Conservation (phyloP, 2,797 vertebrate genomes). For the Acrossocheilus fasciatus region DNA sequence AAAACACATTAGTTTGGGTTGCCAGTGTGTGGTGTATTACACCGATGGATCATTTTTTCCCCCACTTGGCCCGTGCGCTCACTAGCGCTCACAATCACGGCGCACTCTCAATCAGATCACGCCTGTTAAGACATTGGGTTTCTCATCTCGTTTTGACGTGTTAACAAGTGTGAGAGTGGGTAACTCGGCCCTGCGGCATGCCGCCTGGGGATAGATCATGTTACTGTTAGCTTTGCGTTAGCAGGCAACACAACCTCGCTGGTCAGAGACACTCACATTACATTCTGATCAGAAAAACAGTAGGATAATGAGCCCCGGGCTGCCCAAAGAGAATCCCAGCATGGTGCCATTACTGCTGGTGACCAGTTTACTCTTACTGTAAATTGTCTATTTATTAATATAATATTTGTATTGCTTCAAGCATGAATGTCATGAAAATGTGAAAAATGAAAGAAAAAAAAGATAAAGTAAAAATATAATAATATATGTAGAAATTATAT, state of each 20-base stretch:
- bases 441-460: background rate
- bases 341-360: constrained; percentile 18
- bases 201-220: constrained; percentile 48
- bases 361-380: background rate
- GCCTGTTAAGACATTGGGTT: constrained; percentile 14
- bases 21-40: constrained; percentile 64
- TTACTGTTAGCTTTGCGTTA: constrained; percentile 30
- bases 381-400: background rate
- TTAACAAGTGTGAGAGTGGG: constrained; percentile 42
- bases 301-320: constrained; percentile 29
- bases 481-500: no score
- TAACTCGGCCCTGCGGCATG: constrained; percentile 21
- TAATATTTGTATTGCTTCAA: background rate
- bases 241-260: constrained; percentile 22
- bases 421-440: background rate
- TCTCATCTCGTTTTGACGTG: constrained; percentile 21
- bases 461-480: background rate
- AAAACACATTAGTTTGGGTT: constrained; percentile 72
- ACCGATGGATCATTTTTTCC: constrained; percentile 66
- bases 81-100: constrained; percentile 13
- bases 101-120: constrained; percentile 43
- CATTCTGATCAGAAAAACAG: constrained; percentile 39
- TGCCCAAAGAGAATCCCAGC: constrained; percentile 18
- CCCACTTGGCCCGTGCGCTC: constrained; percentile 16
- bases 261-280: constrained; percentile 35